Conservation (phyloP, 2,888 invertebrate species). For the Parthenolecanium corni region DNA sequence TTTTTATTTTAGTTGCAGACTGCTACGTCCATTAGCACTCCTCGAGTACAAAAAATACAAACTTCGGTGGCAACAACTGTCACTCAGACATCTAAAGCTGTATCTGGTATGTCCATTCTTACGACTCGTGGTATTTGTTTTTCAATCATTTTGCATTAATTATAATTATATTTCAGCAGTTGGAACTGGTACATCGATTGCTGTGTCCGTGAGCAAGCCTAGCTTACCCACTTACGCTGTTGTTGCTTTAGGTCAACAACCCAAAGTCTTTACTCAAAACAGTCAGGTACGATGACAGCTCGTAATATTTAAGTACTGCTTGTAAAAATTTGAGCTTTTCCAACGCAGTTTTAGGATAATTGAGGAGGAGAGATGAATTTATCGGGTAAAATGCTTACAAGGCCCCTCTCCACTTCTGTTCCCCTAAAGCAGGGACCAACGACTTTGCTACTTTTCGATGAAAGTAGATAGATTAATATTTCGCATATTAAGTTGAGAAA, state of each 20-base stretch:
- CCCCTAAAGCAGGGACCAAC: too few species aligned
- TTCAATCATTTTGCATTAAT: too few species aligned
- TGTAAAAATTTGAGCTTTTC: too few species aligned
- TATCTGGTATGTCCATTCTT: background rate
- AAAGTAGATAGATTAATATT: too few species aligned
- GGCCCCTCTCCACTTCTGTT: too few species aligned
- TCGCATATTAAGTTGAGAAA: too few species aligned
- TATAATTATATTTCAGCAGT: too few species aligned
- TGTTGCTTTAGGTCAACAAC: conserved; percentile 15
- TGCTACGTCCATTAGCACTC: background rate
- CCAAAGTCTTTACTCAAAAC: conserved; percentile 12
- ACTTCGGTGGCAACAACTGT: conserved; percentile 8
- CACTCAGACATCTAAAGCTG: conserved; percentile 7
- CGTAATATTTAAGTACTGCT: too few species aligned
- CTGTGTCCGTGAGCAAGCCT: conserved; percentile 18
- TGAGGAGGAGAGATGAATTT: too few species aligned
- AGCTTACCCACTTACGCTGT: conserved; percentile 15
- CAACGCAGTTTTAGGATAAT: too few species aligned
- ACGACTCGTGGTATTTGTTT: background rate
- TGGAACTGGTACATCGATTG: conserved; percentile 7
- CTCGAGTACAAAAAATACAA: conserved; percentile 15
- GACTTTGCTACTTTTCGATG: too few species aligned
- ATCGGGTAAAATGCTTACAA: too few species aligned
- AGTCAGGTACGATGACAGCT: conserved; percentile 10
- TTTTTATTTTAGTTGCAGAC: background rate